phyloP scores from a whole-genome alignment of 30 jellyfish, hydroid and myxozoan species.

The Pelagia noctiluca region DNA sequence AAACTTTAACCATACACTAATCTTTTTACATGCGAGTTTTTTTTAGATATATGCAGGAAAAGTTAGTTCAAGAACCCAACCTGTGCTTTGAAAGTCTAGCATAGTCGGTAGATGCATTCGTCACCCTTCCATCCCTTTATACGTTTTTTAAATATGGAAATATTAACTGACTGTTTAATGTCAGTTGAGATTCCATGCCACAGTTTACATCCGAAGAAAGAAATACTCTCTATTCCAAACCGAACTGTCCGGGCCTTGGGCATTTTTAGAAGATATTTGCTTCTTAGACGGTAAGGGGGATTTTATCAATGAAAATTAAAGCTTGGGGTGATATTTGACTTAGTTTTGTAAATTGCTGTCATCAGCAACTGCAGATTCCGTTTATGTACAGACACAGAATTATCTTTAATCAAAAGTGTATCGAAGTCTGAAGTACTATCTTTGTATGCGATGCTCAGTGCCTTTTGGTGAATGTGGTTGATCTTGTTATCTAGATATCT shows the following conservation, averaged over 20 bases:
- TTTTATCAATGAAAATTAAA: slow-evolving; percentile 20
- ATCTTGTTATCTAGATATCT: too few relatives aligned
- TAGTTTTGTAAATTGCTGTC: slow-evolving; percentile 23
- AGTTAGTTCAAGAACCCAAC: too few relatives aligned
- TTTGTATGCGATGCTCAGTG: slow-evolving; percentile 23
- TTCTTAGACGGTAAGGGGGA: neutral
- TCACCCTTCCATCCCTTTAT: too few relatives aligned
- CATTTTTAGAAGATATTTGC: too few relatives aligned
- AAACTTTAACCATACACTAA: too few relatives aligned
- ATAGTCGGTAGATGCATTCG: too few relatives aligned
- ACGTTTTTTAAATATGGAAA: neutral
- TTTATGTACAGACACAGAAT: slow-evolving; percentile 14
- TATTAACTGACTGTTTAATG: slow-evolving; percentile 13
- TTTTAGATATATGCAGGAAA: too few relatives aligned
- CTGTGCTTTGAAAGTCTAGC: too few relatives aligned
- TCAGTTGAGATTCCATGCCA: slow-evolving; percentile 33
- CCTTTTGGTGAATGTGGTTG: slow-evolving; percentile 13
- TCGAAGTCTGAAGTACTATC: slow-evolving; percentile 24
- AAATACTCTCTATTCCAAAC: slow-evolving; percentile 1
- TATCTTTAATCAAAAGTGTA: slow-evolving; percentile 15
- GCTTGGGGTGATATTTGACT: slow-evolving; percentile 25
- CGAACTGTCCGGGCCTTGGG: slow-evolving; percentile 21
- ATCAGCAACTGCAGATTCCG: too few relatives aligned
- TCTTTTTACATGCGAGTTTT: too few relatives aligned
- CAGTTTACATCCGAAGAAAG: slow-evolving; percentile 26